Evolutionary conservation across 2,797 vertebrate genomes (phyloP).

Genomic region (Gymnocypris eckloni): DNA sequence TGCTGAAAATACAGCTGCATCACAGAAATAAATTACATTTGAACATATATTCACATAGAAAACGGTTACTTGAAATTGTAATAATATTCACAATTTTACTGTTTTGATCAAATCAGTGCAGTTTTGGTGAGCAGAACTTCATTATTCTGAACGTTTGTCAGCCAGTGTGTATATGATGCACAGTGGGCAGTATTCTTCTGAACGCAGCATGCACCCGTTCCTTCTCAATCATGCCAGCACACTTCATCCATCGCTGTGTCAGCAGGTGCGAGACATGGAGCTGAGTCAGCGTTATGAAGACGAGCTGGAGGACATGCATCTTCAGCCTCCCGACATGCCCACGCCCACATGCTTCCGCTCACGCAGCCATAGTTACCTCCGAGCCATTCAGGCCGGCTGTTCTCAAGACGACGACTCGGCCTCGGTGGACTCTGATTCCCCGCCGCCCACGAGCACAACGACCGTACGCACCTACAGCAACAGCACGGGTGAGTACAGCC

Average conservation of each 20-base stretch:
- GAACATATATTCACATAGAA: neutral
- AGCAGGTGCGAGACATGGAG: constrained; percentile 87
- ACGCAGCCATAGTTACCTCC: constrained; percentile 98
- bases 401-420: constrained; percentile 95
- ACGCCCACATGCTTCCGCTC: constrained; percentile 97
- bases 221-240: constrained; percentile 1
- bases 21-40: neutral
- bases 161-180: neutral
- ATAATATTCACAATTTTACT: neutral
- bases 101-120: neutral
- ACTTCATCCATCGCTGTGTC: constrained; percentile 30
- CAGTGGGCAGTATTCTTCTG: neutral
- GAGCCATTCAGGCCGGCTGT: constrained; percentile 98
- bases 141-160: neutral
- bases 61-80: neutral
- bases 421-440: constrained; percentile 93
- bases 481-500: constrained; percentile 88
- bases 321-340: constrained; percentile 89
- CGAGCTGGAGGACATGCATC: constrained; percentile 83
- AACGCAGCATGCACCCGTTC: neutral
- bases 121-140: neutral
- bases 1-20: neutral
- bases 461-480: constrained; percentile 91
- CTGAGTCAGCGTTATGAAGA: constrained; percentile 88
- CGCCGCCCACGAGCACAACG: constrained; percentile 84